Evolutionary conservation across 2,113 vertebrate species (phyloP).

Genomic region (Empidonax traillii): DNA sequence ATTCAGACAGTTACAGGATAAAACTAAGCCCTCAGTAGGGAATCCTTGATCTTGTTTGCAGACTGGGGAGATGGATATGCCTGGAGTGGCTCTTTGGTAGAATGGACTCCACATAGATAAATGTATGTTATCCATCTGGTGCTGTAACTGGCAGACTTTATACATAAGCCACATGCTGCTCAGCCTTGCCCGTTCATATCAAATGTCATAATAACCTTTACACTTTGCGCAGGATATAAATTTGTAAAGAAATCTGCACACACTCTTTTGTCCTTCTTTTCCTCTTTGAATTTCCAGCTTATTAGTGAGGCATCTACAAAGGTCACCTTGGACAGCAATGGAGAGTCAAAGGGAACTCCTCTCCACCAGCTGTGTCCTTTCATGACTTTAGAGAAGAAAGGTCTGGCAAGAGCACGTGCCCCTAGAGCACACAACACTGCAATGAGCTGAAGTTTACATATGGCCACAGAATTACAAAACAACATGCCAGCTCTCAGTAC

Average conservation of each 20-base stretch:
- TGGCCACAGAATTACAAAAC: neutral
- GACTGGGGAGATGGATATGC: neutral
- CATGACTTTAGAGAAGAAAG: neutral
- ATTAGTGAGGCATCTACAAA: neutral
- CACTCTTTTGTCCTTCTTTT: neutral
- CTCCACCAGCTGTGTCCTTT: neutral
- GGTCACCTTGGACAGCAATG: neutral
- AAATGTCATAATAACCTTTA: neutral
- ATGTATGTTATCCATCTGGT: neutral
- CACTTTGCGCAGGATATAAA: neutral
- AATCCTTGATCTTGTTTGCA: neutral
- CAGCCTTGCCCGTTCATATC: neutral
- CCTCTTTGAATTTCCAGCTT: neutral
- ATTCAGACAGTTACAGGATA: neutral
- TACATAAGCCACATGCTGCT: neutral
- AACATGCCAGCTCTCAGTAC: neutral
- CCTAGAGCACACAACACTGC: fast-evolving
- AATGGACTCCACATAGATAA: neutral
- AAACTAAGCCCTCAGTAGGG: neutral
- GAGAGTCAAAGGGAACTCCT: neutral
- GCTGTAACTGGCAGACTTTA: neutral
- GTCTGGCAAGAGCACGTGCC: neutral
- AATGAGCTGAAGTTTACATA: neutral
- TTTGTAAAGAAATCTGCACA: neutral
- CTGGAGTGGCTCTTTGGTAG: neutral